A percentile compares a stretch with the other conserved stretches of the same genome.
Evolutionary conservation across 23 tunicate species (phyloP).

Genomic region (Trididemnum clinides): DNA sequence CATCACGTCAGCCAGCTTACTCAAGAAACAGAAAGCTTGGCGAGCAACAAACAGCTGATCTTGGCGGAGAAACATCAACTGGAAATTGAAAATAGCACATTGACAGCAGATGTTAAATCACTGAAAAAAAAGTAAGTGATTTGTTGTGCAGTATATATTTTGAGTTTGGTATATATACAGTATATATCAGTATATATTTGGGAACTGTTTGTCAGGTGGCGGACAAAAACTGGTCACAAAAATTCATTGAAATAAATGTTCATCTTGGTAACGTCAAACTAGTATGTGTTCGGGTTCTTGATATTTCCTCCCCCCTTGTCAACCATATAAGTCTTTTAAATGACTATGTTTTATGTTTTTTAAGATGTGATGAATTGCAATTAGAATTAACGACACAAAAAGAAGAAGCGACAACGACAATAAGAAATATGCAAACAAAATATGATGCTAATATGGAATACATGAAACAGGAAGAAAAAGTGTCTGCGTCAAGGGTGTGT

Average conservation of each 20-base stretch:
- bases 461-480: slow-evolving; percentile 63
- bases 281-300: too few species aligned
- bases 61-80: slow-evolving; percentile 58
- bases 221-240: too few species aligned
- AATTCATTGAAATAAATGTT: too few species aligned
- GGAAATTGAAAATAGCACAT: slow-evolving; percentile 22
- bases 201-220: too few species aligned
- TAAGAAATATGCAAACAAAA: slow-evolving; percentile 37
- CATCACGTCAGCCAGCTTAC: slow-evolving; percentile 70
- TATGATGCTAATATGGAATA: slow-evolving; percentile 73
- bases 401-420: slow-evolving; percentile 25
- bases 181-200: too few species aligned
- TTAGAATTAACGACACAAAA: slow-evolving; percentile 40
- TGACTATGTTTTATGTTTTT: not conserved
- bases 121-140: not conserved
- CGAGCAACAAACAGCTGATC: slow-evolving; percentile 56
- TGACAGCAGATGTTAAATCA: not conserved
- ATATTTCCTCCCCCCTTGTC: not conserved
- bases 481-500: slow-evolving; percentile 15
- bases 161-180: too few species aligned
- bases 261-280: too few species aligned
- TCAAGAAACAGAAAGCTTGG: slow-evolving; percentile 69
- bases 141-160: too few species aligned
- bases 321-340: not conserved
- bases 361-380: slow-evolving; percentile 47